Conservation (phyloP, 2,888 invertebrate species). For the Papilio demoleus region DNA sequence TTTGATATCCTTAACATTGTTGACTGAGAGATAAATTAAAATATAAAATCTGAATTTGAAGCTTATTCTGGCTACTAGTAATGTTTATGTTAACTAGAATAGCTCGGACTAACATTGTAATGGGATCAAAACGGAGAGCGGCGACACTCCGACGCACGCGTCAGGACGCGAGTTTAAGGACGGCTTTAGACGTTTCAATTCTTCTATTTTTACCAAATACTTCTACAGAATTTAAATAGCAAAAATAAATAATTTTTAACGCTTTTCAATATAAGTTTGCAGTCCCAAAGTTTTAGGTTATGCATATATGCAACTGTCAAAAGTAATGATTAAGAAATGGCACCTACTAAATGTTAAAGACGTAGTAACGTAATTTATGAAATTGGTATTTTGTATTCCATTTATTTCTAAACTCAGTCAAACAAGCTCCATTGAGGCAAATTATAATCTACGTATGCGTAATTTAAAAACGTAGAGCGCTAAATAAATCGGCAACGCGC, state of each 20-base stretch:
- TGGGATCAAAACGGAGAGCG: slow-evolving; percentile 24
- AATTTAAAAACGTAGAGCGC: slow-evolving; percentile 29
- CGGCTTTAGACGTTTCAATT: slow-evolving; percentile 1
- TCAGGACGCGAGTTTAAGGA: background rate
- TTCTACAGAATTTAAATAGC: background rate
- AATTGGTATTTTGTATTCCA: too few species aligned
- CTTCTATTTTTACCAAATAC: slow-evolving; percentile 23
- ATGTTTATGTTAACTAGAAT: slow-evolving; percentile 30
- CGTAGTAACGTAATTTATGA: too few species aligned
- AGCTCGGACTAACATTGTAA: slow-evolving; percentile 29
- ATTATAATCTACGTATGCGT: slow-evolving; percentile 8
- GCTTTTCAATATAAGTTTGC: background rate
- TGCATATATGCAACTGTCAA: background rate
- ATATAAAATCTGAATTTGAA: background rate
- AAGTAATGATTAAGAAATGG: too few species aligned
- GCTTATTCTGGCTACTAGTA: background rate
- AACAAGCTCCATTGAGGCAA: slow-evolving; percentile 22
- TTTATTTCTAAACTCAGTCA: background rate
- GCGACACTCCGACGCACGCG: slow-evolving; percentile 21
- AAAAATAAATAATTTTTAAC: background rate
- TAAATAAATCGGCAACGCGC: slow-evolving; percentile 31
- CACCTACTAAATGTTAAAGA: too few species aligned
- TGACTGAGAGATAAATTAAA: background rate
- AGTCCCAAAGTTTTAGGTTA: background rate
- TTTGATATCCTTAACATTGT: too few species aligned